Percentiles rank a stretch among this genome's conserved stretches.
phyloP scores from a whole-genome alignment of 2,113 vertebrate species.

The Irena cyanogastra region DNA sequence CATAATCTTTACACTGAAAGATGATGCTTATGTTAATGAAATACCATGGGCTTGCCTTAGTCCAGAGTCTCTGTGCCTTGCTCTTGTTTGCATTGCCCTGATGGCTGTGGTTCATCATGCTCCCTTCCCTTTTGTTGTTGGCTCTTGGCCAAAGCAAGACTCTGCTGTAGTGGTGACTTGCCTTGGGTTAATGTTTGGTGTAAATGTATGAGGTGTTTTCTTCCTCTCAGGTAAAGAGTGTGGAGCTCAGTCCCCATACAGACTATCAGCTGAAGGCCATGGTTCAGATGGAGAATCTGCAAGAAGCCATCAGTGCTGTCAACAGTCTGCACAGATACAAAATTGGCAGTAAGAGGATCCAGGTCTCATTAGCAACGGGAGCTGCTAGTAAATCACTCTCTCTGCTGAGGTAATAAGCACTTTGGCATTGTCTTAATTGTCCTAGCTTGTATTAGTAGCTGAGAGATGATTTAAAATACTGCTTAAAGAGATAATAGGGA shows the following conservation, averaged over 20 bases:
- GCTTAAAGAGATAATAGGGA: neutral
- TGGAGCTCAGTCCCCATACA: slow-evolving; percentile 94
- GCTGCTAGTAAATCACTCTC: slow-evolving; percentile 83
- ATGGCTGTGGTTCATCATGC: neutral
- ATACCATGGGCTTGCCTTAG: neutral
- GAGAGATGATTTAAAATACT: neutral
- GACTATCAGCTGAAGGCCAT: slow-evolving; percentile 93
- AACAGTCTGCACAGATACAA: slow-evolving; percentile 89
- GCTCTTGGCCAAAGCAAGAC: neutral
- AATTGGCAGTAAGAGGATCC: slow-evolving; percentile 91
- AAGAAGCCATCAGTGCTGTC: slow-evolving; percentile 89
- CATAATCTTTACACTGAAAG: neutral
- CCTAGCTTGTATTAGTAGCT: neutral
- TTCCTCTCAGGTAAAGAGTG: slow-evolving; percentile 75
- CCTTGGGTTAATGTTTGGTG: neutral
- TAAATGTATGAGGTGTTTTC: neutral
- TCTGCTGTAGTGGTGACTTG: neutral
- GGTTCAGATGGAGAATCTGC: slow-evolving; percentile 89
- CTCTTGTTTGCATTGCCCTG: neutral
- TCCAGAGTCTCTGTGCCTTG: accelerated
- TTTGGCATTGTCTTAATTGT: neutral
- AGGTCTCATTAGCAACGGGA: slow-evolving; percentile 89
- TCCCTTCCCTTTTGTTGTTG: accelerated
- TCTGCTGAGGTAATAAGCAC: slow-evolving; percentile 80
- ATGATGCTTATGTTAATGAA: neutral